Evolutionary conservation across 1,140 invertebrate genomes (phyloP).

Genomic region (Papilio polyxenes): DNA sequence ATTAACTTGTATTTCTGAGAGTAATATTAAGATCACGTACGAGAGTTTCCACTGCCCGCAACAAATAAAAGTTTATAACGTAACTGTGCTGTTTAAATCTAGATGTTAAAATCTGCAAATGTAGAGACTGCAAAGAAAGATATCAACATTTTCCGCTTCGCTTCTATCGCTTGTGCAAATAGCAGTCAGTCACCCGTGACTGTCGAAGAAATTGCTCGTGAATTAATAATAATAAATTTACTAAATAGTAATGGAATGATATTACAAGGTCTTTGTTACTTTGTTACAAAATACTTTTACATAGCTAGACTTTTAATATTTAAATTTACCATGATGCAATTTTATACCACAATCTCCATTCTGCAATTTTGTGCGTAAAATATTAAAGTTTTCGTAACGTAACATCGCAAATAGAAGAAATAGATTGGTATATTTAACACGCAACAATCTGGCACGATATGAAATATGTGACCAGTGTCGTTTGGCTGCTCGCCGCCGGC

Average conservation of each 20-base stretch:
- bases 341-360: too few species aligned
- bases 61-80: not conserved
- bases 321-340: not conserved
- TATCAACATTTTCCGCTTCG: constrained; percentile 11
- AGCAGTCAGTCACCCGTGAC: not conserved
- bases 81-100: not conserved
- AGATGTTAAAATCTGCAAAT: not conserved
- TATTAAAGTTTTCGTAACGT: not conserved
- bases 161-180: not conserved
- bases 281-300: not conserved
- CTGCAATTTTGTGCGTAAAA: not conserved
- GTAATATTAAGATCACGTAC: not conserved
- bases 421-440: not conserved
- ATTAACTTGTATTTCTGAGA: not conserved
- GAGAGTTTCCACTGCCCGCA: too few species aligned
- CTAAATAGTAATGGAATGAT: not conserved
- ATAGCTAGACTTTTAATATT: not conserved
- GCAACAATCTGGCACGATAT: constrained; percentile 29
- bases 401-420: not conserved
- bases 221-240: constrained; percentile 1
- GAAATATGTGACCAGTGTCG: constrained; percentile 32
- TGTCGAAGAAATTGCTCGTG: constrained; percentile 4
- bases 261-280: not conserved
- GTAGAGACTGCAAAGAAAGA: not conserved
- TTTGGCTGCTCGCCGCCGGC: constrained; percentile 36